Percentiles rank a stretch among this genome's conserved stretches.
These are phyloP conservation scores for Capromys pilorides DNA, from an alignment of 2,797 vertebrate genomes.

Conservation along the genomic window DNA sequence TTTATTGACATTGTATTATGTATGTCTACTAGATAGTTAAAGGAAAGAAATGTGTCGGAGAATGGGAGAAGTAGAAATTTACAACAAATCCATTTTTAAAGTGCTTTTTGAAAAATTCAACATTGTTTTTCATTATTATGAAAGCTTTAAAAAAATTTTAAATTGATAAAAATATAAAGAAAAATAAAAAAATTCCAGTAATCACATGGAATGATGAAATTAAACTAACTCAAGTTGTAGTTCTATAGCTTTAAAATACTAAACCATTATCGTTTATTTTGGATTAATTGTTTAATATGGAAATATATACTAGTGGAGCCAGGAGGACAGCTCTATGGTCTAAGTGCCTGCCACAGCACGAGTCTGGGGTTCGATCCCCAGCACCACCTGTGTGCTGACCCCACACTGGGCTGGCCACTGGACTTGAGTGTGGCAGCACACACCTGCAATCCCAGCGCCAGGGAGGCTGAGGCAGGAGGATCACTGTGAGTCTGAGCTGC, in stretches of 20 bases:
- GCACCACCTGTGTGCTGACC: no score
- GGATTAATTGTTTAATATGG: background rate
- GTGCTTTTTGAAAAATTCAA: background rate
- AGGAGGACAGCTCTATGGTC: no score
- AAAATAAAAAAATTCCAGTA: background rate
- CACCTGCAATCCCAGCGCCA: no score
- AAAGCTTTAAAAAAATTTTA: background rate
- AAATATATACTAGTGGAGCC: background rate
- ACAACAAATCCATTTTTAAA: constrained; percentile 3
- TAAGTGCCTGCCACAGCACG: no score
- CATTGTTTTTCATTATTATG: background rate
- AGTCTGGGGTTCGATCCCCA: no score
- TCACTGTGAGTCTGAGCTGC: no score
- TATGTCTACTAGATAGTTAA: background rate
- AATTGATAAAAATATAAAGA: background rate
- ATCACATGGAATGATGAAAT: background rate
- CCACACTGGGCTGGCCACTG: no score
- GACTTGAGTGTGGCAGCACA: no score
- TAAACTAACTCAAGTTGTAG: background rate
- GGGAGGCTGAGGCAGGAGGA: no score
- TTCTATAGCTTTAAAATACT: background rate
- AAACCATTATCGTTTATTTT: background rate
- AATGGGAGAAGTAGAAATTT: background rate
- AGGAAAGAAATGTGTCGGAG: background rate
- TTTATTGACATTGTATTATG: background rate